These are phyloP conservation scores for Rhizoglyphus robini DNA, from an alignment of 1,140 invertebrate genomes.

Conservation along the genomic window DNA sequence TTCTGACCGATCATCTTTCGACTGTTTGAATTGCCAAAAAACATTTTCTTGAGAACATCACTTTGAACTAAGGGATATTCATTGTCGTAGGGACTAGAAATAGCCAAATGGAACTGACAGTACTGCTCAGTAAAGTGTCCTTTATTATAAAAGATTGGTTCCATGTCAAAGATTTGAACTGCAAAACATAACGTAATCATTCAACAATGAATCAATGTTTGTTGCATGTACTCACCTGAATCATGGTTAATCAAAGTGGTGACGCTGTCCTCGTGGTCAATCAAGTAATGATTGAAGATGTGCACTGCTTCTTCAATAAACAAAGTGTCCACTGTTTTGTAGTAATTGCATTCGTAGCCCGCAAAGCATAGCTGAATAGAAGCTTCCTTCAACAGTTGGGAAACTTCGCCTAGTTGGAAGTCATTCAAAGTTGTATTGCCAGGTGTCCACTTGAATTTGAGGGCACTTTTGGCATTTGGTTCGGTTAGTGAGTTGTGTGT, in stretches of 20 bases:
- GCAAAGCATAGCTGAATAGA: conserved; percentile 1
- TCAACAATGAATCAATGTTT: background rate
- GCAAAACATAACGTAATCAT: background rate
- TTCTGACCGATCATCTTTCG: background rate
- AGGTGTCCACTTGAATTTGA: conserved; percentile 2
- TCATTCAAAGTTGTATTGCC: background rate
- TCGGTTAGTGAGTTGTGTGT: conserved; percentile 9
- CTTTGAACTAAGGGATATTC: conserved; percentile 1
- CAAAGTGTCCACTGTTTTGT: background rate
- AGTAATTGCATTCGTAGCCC: background rate
- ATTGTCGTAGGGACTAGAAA: background rate
- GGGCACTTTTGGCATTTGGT: background rate
- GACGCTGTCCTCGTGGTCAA: background rate
- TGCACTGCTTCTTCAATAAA: background rate
- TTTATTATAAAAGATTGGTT: background rate
- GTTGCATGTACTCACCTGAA: background rate
- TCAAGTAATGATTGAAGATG: background rate
- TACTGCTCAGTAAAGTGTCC: background rate
- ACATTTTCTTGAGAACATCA: background rate
- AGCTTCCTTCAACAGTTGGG: background rate
- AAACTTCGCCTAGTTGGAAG: background rate
- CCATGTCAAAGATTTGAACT: background rate
- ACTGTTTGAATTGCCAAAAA: background rate
- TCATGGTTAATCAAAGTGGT: background rate
- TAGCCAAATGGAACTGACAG: background rate